A percentile compares a stretch with the other conserved stretches of the same genome.
These are phyloP conservation scores for Mugil cephalus DNA, from an alignment of 2,113 vertebrate genomes.

Conservation along the genomic window DNA sequence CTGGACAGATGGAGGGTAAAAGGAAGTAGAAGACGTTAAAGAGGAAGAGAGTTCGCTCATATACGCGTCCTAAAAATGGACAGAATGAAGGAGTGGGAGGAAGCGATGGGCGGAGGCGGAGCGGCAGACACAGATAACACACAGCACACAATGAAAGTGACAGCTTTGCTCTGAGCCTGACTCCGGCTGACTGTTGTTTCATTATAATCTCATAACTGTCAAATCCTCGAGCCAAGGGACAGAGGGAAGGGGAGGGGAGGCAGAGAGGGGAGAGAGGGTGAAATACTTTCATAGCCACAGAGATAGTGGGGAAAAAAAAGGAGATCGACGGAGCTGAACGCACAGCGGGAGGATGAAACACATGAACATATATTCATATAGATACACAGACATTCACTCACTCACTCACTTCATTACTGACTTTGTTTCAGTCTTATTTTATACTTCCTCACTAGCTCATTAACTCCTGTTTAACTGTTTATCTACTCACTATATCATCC, in stretches of 20 bases:
- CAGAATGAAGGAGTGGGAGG: slow-evolving; percentile 45
- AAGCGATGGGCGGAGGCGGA: slow-evolving; percentile 35
- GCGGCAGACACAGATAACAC: slow-evolving; percentile 64
- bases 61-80: slow-evolving; percentile 4
- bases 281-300: slow-evolving; percentile 15
- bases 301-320: slow-evolving; percentile 34
- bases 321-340: slow-evolving; percentile 45
- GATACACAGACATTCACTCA: slow-evolving; percentile 11
- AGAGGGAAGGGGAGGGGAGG: slow-evolving; percentile 1
- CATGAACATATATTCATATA: too few species aligned
- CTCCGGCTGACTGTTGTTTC: slow-evolving; percentile 73
- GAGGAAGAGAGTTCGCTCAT: slow-evolving; percentile 4
- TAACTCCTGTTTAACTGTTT: too few species aligned
- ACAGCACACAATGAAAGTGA: slow-evolving; percentile 69
- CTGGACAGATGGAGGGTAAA: not conserved
- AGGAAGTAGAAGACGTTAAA: slow-evolving; percentile 8
- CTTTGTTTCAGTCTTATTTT: not conserved
- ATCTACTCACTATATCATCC: too few species aligned
- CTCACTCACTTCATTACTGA: slow-evolving; percentile 3
- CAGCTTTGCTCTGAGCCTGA: slow-evolving; percentile 68
- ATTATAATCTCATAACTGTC: slow-evolving; percentile 82
- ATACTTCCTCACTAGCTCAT: not conserved
- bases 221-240: slow-evolving; percentile 48
- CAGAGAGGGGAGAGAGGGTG: too few species aligned
- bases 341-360: too few species aligned